Evolutionary conservation across 2,888 invertebrate species (phyloP).

Genomic region (Ennomos fuscantarius): DNA sequence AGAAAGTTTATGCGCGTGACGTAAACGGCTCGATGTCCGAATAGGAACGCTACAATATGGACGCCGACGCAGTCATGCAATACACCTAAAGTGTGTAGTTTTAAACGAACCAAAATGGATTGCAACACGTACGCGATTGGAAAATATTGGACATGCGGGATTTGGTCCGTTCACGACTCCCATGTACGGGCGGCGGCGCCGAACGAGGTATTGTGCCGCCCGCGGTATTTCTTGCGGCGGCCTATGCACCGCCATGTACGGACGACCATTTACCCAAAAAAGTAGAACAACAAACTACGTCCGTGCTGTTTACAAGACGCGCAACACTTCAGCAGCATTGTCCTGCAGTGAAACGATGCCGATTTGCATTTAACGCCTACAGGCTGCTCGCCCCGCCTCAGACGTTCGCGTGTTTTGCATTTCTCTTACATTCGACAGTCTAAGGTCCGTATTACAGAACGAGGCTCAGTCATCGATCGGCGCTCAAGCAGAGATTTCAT

Average conservation of each 20-base stretch:
- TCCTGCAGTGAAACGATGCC: slow-evolving; percentile 73
- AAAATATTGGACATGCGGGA: slow-evolving; percentile 64
- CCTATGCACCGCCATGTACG: slow-evolving; percentile 78
- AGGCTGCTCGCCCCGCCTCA: slow-evolving; percentile 45
- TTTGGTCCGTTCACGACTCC: slow-evolving; percentile 65
- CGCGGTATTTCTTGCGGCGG: slow-evolving; percentile 75
- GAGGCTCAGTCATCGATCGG: no score
- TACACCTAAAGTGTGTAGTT: slow-evolving; percentile 54
- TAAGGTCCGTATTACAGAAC: slow-evolving; percentile 37
- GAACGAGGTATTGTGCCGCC: slow-evolving; percentile 76
- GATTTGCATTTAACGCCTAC: slow-evolving; percentile 81
- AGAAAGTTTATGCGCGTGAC: slow-evolving; percentile 52
- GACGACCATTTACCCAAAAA: slow-evolving; percentile 81
- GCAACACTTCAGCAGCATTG: slow-evolving; percentile 79
- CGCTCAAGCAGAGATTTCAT: no score
- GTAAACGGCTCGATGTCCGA: slow-evolving; percentile 47
- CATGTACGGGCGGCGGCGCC: slow-evolving; percentile 66
- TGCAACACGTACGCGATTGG: slow-evolving; percentile 48
- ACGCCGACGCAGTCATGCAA: slow-evolving; percentile 31
- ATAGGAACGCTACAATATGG: slow-evolving; percentile 36
- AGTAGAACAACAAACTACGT: slow-evolving; percentile 80
- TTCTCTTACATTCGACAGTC: slow-evolving; percentile 53
- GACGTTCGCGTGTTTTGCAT: slow-evolving; percentile 59
- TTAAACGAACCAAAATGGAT: slow-evolving; percentile 59
- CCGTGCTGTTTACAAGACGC: slow-evolving; percentile 78